Evolutionary conservation across 2,888 invertebrate genomes (phyloP).

Genomic region (Allophyes oxyacanthae): DNA sequence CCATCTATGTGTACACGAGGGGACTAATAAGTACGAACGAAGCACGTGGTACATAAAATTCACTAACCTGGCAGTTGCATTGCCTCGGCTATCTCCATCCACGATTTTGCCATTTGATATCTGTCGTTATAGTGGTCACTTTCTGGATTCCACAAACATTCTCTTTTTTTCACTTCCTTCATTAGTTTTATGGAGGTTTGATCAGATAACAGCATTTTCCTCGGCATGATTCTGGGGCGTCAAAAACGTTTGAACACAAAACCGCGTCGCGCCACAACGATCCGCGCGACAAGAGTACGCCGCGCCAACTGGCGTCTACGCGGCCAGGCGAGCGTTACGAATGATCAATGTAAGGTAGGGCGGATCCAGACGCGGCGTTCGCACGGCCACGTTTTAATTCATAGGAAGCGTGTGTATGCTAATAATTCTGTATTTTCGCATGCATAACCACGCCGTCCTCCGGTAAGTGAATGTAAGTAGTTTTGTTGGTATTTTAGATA

Average conservation of each 20-base stretch:
- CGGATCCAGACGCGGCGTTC: conserved; percentile 22
- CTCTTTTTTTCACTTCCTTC: conserved; percentile 62
- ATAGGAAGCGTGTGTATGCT: too few species aligned
- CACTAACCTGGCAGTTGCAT: conserved; percentile 66
- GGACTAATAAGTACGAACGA: conserved; percentile 9
- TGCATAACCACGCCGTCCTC: too few species aligned
- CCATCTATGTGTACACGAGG: conserved; percentile 47
- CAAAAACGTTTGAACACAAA: conserved; percentile 33
- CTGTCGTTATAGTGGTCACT: conserved; percentile 65
- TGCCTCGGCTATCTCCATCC: conserved; percentile 63
- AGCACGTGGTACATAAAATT: conserved; percentile 23
- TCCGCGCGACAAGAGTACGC: conserved; percentile 55
- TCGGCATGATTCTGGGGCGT: conserved; percentile 35
- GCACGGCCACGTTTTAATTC: background rate
- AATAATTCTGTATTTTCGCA: too few species aligned
- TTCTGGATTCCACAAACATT: conserved; percentile 67
- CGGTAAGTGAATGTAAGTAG: too few species aligned
- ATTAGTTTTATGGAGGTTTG: conserved; percentile 53
- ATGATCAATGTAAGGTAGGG: conserved; percentile 49
- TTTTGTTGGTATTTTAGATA: too few species aligned
- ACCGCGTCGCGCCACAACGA: conserved; percentile 51
- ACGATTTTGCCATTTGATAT: conserved; percentile 57
- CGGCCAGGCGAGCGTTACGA: conserved; percentile 38
- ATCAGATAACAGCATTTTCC: conserved; percentile 41
- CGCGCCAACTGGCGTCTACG: conserved; percentile 56